Percentiles rank a stretch among this genome's conserved stretches.
These are phyloP conservation scores for Oreochromis mossambicus DNA, from an alignment of 2,797 vertebrate species.

Conservation along the genomic window DNA sequence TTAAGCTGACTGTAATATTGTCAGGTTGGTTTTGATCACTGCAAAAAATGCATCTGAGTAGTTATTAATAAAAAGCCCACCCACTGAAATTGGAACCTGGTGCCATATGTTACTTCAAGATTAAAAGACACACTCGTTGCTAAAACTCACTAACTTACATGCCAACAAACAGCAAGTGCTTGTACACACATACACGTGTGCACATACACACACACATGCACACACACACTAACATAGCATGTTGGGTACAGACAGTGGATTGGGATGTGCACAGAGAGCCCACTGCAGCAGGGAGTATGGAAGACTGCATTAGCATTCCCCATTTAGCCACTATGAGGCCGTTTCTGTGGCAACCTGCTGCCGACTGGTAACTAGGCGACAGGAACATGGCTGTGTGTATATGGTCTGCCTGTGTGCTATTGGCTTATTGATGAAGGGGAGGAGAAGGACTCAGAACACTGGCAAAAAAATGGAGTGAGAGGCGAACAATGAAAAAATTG, in stretches of 20 bases:
- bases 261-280: slow-evolving; percentile 67
- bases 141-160: not conserved
- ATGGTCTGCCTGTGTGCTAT: slow-evolving; percentile 68
- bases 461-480: slow-evolving; percentile 43
- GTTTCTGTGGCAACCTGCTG: slow-evolving; percentile 86
- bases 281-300: slow-evolving; percentile 71
- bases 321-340: slow-evolving; percentile 76
- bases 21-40: not conserved
- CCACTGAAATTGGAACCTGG: slow-evolving; percentile 4
- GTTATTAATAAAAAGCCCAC: not conserved
- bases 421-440: slow-evolving; percentile 76
- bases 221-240: slow-evolving; percentile 12
- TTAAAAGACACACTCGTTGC: not conserved
- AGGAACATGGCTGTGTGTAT: slow-evolving; percentile 76
- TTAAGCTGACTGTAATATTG: not conserved
- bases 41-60: not conserved
- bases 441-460: slow-evolving; percentile 51
- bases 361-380: slow-evolving; percentile 82
- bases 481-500: slow-evolving; percentile 52
- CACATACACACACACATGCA: not conserved
- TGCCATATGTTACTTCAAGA: not conserved
- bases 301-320: slow-evolving; percentile 77
- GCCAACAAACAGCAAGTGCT: not conserved
- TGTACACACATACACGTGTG: not conserved
- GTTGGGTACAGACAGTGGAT: slow-evolving; percentile 49